Evolutionary conservation across 2,797 vertebrate species (phyloP).

Genomic region (Gymnodraco acuticeps): DNA sequence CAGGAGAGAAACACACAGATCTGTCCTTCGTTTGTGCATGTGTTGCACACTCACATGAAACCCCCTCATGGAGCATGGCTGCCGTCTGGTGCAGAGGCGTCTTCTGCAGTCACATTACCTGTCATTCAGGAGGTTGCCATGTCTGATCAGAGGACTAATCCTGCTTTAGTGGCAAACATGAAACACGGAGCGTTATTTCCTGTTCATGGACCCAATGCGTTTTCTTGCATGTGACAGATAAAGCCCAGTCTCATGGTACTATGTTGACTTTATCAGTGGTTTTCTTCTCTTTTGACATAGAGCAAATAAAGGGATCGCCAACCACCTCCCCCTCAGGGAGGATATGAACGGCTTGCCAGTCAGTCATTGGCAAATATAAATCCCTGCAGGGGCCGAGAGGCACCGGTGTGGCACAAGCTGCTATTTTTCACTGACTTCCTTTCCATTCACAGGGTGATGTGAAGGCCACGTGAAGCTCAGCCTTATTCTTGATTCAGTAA

Average conservation of each 20-base stretch:
- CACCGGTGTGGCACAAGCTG: conserved; percentile 72
- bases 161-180: conserved; percentile 23
- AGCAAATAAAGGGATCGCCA: conserved; percentile 46
- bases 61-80: conserved; percentile 20
- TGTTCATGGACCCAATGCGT: conserved; percentile 15
- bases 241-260: conserved; percentile 3
- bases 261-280: conserved; percentile 22
- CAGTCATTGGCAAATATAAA: conserved; percentile 63
- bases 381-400: conserved; percentile 56
- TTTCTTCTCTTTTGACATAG: conserved; percentile 47
- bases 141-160: conserved; percentile 41
- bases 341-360: conserved; percentile 64
- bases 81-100: conserved; percentile 51
- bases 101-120: conserved; percentile 58
- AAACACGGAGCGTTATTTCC: conserved; percentile 30
- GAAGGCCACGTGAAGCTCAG: conserved; percentile 22
- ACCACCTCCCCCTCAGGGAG: conserved; percentile 40
- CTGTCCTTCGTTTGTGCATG: conserved; percentile 4
- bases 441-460: conserved; percentile 52
- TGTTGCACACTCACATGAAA: neutral
- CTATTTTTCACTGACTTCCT: conserved; percentile 53
- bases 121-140: conserved; percentile 37
- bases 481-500: conserved; percentile 23
- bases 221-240: conserved; percentile 38
- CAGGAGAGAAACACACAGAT: conserved; percentile 34